Evolutionary conservation across 2,113 vertebrate genomes (phyloP), one percentile per base, ranked within the genome.

Genomic region (Rallus limicola): DNA sequence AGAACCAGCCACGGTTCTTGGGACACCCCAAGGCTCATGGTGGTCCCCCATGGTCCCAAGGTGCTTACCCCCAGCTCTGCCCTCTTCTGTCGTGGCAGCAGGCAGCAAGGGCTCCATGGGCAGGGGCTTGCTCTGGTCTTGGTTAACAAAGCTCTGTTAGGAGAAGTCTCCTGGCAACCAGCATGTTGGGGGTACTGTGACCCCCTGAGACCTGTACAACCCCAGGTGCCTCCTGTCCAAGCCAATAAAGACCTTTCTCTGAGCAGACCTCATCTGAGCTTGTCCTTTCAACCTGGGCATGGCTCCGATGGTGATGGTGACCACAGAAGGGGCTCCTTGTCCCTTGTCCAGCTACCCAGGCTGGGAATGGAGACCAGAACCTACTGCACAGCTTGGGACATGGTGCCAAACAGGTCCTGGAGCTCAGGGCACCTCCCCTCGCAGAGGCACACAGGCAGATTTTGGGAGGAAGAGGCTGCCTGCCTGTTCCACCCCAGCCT

Each of bases 1-100:
- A 25, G 53, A 38, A 9, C 5, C 62, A 46, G 3, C 29, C 19
- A 15, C 13, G 13, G 5, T 24, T 76, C 78, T 48, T 0, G 1
- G 36, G 38, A 58, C 20, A 59, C 10, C 11, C 38, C 16, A 26
- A 40, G 60, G 46, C 40, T 75, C 56, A 5, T 6, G 2, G 38
- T 52, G 50, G 25, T 86, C 60, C 60, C 59, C 26, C 0, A 1
- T 26, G 28, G 53, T 75, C 58, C 21, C 48, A 75, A 40, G 44
- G 21, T 64, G 62, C 58, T 53, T 21, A 50, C 20, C 53, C 40
- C 31, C 19, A 16, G 31, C 44, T 74, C 67, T 69, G 72, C 34
- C 42, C 48, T 68, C 13, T 7, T n/a, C 55, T 36, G 16, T 68
- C 0, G 1, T 29, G 50, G 46, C 12, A 44, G 40, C 62, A 19